phyloP scores from a whole-genome alignment of 2,113 vertebrate species.

The Prunella himalayana region DNA sequence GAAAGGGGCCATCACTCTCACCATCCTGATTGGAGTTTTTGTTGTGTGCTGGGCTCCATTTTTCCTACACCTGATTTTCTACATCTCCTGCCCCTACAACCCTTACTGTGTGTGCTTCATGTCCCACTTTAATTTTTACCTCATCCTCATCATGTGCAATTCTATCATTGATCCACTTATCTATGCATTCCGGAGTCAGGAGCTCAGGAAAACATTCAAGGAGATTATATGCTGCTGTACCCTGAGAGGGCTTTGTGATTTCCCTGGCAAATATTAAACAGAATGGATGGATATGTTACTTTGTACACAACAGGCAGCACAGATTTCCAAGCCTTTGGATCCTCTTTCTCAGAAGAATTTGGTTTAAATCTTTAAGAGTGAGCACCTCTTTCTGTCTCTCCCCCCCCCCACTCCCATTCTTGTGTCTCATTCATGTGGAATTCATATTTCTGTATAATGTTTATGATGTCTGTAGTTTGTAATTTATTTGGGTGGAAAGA shows the following conservation, averaged over 20 bases:
- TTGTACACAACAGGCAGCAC: background rate
- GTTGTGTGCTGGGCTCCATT: slow-evolving; percentile 96
- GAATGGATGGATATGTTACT: background rate
- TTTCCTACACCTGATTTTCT: slow-evolving; percentile 91
- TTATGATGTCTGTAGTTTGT: background rate
- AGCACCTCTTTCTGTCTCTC: background rate
- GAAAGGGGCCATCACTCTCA: slow-evolving; percentile 93
- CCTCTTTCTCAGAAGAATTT: background rate
- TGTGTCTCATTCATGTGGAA: background rate
- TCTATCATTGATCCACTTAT: slow-evolving; percentile 94
- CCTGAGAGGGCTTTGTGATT: slow-evolving; percentile 73
- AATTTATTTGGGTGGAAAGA: slow-evolving; percentile 12
- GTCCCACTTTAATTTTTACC: slow-evolving; percentile 96
- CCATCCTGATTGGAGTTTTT: slow-evolving; percentile 92
- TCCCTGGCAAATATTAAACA: slow-evolving; percentile 59
- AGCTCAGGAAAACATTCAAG: slow-evolving; percentile 93
- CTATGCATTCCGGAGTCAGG: slow-evolving; percentile 93
- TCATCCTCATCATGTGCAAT: slow-evolving; percentile 97
- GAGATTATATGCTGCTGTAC: slow-evolving; percentile 88
- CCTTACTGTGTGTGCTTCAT: slow-evolving; percentile 96
- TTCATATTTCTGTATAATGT: background rate
- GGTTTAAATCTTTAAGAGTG: background rate
- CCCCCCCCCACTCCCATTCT: background rate
- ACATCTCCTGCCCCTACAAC: slow-evolving; percentile 90
- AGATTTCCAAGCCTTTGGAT: background rate